Evolutionary conservation across 2,888 invertebrate species (phyloP).

Genomic region (Hylaea fasciaria): DNA sequence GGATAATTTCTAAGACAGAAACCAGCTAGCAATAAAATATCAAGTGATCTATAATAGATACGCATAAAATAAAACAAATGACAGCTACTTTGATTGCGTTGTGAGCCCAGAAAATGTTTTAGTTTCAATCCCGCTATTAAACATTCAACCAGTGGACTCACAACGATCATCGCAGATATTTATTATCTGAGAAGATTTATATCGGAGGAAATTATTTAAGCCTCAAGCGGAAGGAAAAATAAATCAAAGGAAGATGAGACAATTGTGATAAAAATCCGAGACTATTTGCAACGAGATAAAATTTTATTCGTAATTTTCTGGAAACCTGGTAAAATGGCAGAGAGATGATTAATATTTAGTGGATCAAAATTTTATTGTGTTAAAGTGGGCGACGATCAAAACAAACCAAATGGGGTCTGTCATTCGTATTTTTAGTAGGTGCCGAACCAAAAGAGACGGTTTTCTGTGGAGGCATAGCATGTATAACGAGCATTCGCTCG

Average conservation of each 20-base stretch:
- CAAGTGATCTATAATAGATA: too few relatives aligned
- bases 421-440: too few relatives aligned
- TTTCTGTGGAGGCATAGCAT: too few relatives aligned
- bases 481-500: too few relatives aligned
- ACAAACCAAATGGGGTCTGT: too few relatives aligned
- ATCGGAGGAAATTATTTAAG: constrained; percentile 12
- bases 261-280: constrained; percentile 11
- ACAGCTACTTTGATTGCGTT: too few relatives aligned
- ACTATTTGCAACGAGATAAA: constrained; percentile 4
- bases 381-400: too few relatives aligned
- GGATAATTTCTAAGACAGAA: too few relatives aligned
- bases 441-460: too few relatives aligned
- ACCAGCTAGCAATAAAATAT: too few relatives aligned
- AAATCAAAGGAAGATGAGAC: constrained; percentile 13
- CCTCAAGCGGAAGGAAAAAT: constrained; percentile 6
- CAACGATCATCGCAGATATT: not conserved
- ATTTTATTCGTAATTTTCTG: not conserved
- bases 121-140: not conserved
- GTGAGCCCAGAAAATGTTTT: too few relatives aligned
- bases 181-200: constrained; percentile 1
- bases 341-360: constrained; percentile 3
- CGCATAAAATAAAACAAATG: too few relatives aligned
- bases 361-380: not conserved
- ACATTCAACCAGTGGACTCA: not conserved
- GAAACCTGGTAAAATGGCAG: not conserved